A percentile compares a stretch with the other conserved stretches of the same genome.
Evolutionary conservation across 2,797 vertebrate genomes (phyloP).

Genomic region (Menidia menidia): DNA sequence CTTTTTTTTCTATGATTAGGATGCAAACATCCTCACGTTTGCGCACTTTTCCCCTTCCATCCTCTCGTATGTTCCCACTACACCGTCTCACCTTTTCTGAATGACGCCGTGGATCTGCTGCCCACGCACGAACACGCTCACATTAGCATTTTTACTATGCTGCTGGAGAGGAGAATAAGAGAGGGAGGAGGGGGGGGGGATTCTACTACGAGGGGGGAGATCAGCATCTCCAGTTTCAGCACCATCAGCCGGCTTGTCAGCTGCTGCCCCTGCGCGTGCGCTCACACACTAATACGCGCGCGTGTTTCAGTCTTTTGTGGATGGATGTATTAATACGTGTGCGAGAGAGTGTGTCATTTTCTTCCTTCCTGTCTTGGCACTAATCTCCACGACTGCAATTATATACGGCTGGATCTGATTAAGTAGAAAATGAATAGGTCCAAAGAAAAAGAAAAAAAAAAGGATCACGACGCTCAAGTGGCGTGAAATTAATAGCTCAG

Average conservation of each 20-base stretch:
- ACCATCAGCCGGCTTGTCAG: conserved; percentile 59
- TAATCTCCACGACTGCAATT: conserved; percentile 56
- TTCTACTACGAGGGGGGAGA: conserved; percentile 48
- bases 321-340: conserved; percentile 45
- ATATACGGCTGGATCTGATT: conserved; percentile 67
- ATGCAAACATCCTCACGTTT: neutral
- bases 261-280: conserved; percentile 41
- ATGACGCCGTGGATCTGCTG: conserved; percentile 34
- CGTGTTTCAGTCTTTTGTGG: conserved; percentile 9
- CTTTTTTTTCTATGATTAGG: neutral
- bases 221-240: conserved; percentile 64
- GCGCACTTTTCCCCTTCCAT: conserved; percentile 29
- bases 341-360: conserved; percentile 18
- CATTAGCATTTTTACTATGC: conserved; percentile 63
- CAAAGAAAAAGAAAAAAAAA: conserved; percentile 30
- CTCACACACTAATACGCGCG: neutral
- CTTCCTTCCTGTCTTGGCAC: conserved; percentile 46
- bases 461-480: conserved; percentile 35
- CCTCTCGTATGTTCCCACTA: neutral
- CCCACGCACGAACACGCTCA: conserved; percentile 28
- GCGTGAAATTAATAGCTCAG: conserved; percentile 49
- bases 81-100: conserved; percentile 48
- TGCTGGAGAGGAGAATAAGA: too few species aligned
- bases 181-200: conserved; percentile 6
- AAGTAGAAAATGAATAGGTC: conserved; percentile 54